A percentile compares a stretch with the other conserved stretches of the same genome.
Conservation (phyloP, 37 sponge, comb jelly and placozoan genomes). For the Ephydatia muelleri region DNA sequence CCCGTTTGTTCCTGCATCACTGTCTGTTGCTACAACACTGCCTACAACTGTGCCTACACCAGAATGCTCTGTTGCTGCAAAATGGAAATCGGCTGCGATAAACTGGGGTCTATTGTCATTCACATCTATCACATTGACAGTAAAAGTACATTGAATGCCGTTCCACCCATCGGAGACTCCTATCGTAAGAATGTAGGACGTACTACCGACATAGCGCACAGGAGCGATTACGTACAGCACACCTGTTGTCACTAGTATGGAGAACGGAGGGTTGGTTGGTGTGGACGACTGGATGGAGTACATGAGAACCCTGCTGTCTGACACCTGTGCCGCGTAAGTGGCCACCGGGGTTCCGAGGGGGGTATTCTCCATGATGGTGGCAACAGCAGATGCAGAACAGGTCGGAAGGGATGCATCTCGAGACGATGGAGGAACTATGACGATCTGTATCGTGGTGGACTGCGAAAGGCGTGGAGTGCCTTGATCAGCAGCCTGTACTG, state of each 20-base stretch:
- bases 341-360: constrained; percentile 17
- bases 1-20: constrained; percentile 3
- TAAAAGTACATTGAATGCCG: neutral
- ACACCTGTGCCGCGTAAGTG: constrained; percentile 17
- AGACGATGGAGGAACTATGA: constrained; percentile 8
- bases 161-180: constrained; percentile 20
- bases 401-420: neutral
- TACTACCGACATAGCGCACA: constrained; percentile 16
- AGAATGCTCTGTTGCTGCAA: constrained; percentile 29
- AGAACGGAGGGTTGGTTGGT: constrained; percentile 18
- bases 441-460: constrained; percentile 12
- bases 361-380: constrained; percentile 13
- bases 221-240: constrained; percentile 41
- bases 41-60: neutral
- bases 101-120: constrained; percentile 67
- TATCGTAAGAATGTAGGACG: neutral
- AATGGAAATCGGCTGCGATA: neutral
- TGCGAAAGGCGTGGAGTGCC: neutral
- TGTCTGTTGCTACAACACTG: constrained; percentile 38
- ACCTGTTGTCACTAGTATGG: constrained; percentile 56
- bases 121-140: constrained; percentile 23
- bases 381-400: neutral
- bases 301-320: constrained; percentile 29
- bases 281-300: constrained; percentile 23
- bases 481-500: constrained; percentile 30